These are phyloP conservation scores for Brachionus plicatilis DNA, from an alignment of 1,140 invertebrate species.

Conservation along the genomic window DNA sequence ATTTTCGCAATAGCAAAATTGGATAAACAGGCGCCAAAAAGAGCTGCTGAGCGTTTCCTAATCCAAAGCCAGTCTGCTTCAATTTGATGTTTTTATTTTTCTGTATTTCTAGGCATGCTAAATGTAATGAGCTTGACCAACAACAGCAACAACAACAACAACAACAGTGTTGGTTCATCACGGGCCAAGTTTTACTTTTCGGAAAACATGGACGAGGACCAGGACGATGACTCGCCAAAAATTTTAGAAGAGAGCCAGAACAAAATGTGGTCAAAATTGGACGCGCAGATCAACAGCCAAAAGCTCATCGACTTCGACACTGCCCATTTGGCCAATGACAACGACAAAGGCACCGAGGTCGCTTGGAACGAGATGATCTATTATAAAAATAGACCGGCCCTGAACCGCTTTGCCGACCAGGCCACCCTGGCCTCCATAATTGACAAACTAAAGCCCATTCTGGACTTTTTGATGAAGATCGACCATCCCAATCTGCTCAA, in stretches of 20 bases:
- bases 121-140: neutral
- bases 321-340: conserved; percentile 16
- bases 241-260: conserved; percentile 24
- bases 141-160: neutral
- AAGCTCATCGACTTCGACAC: conserved; percentile 32
- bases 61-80: neutral
- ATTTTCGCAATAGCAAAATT: neutral
- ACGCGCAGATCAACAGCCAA: neutral
- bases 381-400: neutral
- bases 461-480: conserved; percentile 17
- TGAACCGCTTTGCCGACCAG: conserved; percentile 7
- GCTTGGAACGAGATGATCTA: conserved; percentile 38
- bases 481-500: conserved; percentile 32
- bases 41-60: neutral
- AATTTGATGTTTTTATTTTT: too few species aligned
- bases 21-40: neutral
- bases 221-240: neutral
- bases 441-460: conserved; percentile 2
- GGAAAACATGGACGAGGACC: neutral
- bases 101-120: neutral
- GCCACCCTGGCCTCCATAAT: neutral
- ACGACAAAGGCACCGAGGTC: conserved; percentile 12
- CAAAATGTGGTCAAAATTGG: conserved; percentile 5
- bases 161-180: neutral
- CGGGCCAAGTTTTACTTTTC: neutral